phyloP scores from a whole-genome alignment of 2,888 invertebrate species.

The Eupsilia transversa region DNA sequence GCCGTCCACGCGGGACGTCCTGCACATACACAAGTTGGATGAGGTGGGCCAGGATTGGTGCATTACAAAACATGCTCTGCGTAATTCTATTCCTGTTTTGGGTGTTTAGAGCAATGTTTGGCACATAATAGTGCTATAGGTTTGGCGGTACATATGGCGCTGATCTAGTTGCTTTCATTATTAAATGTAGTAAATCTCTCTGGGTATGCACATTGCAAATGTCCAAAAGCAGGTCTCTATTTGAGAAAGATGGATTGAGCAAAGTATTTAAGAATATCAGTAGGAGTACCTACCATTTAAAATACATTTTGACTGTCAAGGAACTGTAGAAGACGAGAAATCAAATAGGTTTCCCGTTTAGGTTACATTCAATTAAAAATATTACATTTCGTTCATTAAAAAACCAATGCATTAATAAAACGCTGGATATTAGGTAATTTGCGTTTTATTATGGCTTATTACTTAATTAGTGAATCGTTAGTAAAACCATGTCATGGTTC shows the following conservation, averaged over 20 bases:
- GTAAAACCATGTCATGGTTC: slow-evolving; percentile 18
- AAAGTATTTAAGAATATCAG: background rate
- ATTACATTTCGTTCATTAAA: background rate
- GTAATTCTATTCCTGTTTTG: background rate
- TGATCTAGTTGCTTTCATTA: background rate
- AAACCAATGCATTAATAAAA: background rate
- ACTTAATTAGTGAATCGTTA: slow-evolving; percentile 10
- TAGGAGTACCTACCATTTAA: background rate
- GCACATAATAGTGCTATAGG: background rate
- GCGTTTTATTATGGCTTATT: slow-evolving; percentile 10
- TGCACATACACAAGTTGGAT: slow-evolving; percentile 45
- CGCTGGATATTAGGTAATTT: background rate
- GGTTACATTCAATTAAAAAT: background rate
- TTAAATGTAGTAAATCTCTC: background rate
- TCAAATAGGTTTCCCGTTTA: background rate
- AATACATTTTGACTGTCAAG: background rate
- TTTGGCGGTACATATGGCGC: background rate
- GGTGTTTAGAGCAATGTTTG: background rate
- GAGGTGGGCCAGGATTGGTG: background rate
- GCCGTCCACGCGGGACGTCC: slow-evolving; percentile 92
- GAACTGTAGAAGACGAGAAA: background rate
- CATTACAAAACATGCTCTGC: background rate
- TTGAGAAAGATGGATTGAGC: background rate
- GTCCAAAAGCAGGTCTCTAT: background rate
- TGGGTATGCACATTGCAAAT: background rate